These are phyloP conservation scores for Lycodopsis pacificus DNA, from an alignment of 2,797 vertebrate species.

Conservation along the genomic window DNA sequence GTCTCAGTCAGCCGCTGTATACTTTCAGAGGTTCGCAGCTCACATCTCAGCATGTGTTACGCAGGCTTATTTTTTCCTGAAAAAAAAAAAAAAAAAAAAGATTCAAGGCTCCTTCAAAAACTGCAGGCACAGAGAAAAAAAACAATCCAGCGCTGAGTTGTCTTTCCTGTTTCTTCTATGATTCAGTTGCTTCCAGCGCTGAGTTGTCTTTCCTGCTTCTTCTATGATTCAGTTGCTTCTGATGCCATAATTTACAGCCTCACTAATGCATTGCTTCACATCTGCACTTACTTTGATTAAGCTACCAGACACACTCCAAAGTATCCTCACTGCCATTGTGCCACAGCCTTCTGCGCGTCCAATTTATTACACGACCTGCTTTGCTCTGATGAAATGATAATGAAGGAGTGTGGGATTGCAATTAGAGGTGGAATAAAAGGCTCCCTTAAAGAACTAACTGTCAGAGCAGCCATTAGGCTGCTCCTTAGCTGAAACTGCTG, in stretches of 20 bases:
- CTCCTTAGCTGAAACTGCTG: slow-evolving; percentile 38
- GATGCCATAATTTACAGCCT: slow-evolving; percentile 57
- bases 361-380: slow-evolving; percentile 64
- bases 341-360: slow-evolving; percentile 57
- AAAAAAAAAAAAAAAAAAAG: not conserved
- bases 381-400: slow-evolving; percentile 63
- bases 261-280: slow-evolving; percentile 60
- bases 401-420: slow-evolving; percentile 50
- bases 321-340: slow-evolving; percentile 55
- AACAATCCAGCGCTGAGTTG: not conserved
- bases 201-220: slow-evolving; percentile 12
- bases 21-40: slow-evolving; percentile 39
- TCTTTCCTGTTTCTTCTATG: slow-evolving; percentile 33
- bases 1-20: slow-evolving; percentile 22
- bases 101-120: slow-evolving; percentile 23
- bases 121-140: slow-evolving; percentile 4
- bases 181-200: slow-evolving; percentile 45
- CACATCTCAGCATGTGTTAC: slow-evolving; percentile 36
- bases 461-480: slow-evolving; percentile 41
- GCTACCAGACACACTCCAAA: slow-evolving; percentile 54
- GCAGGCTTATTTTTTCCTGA: not conserved
- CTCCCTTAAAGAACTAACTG: slow-evolving; percentile 45
- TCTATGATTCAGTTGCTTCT: slow-evolving; percentile 57
- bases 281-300: slow-evolving; percentile 69
- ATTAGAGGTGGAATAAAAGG: slow-evolving; percentile 63